Evolutionary conservation across 2,888 invertebrate species (phyloP), one percentile per base, ranked within the genome.

Genomic region (Tetramorium bicarinatum): DNA sequence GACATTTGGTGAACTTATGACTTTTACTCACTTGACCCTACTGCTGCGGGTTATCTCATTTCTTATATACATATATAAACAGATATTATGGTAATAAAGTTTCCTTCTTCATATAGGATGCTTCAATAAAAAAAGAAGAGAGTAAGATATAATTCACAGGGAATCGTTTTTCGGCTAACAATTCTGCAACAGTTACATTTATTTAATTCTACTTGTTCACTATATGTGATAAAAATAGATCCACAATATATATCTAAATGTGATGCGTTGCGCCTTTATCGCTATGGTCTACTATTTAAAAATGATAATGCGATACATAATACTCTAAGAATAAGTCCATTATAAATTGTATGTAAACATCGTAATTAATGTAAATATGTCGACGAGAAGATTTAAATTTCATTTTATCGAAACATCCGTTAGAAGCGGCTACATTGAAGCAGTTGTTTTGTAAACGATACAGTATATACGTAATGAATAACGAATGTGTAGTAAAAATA

Each of bases 21-120:
- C 90, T 91, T 92, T 92, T 91, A 90, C 88, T 89, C 90, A 77
- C 76, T 91, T 88, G 87, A 93, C 90, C 91, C 88, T 86, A 82
- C 77, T 85, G 71, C 64, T 86, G 62, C 71, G 88, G 89, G 90
- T 92, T 93, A 92, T 91, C 91, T 87, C 84, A 38, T 83, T 88
- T 90, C 88, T 88, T 92, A 92, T 93, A 87, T 92, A 93, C 92
- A 93, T 92, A 54, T 77, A 93, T 93, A 87, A 92, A 93, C 91
- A 93, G 90, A 92, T 93, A 92, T 92, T 92, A 92, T 88, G 90
- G 87, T 91, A 92, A 92, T 88, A 90, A 90, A 81, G 75, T 89
- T 90, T 85, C 83, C 87, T 66, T 86, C 62, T 67, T 87, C 67
- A 74, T 89, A 87, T 82, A 89, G 89, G 83, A 88, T 81, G 86